Percentiles rank a stretch among this genome's conserved stretches.
phyloP scores from a whole-genome alignment of 2,888 invertebrate species.

The Drosophila seclusa region DNA sequence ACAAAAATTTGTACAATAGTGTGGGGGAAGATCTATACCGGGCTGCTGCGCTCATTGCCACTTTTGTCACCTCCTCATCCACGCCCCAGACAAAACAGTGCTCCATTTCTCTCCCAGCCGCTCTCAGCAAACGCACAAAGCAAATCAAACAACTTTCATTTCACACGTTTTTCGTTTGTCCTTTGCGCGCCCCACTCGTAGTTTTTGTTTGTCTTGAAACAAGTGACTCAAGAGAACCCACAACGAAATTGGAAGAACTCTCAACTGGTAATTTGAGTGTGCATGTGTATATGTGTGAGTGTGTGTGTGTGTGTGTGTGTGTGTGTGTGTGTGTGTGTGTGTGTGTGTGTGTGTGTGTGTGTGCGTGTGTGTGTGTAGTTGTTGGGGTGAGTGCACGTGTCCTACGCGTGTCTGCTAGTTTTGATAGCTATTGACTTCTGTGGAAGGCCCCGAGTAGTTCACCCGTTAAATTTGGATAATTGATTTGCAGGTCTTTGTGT shows the following conservation, averaged over 20 bases:
- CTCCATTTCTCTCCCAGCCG: not conserved
- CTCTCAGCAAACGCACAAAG: constrained; percentile 36
- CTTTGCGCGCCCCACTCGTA: constrained; percentile 20
- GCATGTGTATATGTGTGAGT: constrained; percentile 1
- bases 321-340: not conserved
- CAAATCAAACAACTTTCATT: constrained; percentile 76
- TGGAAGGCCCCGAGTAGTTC: constrained; percentile 45
- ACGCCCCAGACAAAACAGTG: constrained; percentile 3
- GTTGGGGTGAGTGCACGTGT: constrained; percentile 62
- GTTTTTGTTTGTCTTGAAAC: constrained; percentile 72
- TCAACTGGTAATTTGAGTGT: constrained; percentile 8
- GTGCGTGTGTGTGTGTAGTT: not conserved
- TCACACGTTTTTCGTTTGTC: constrained; percentile 75
- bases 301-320: not conserved
- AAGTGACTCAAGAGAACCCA: constrained; percentile 61
- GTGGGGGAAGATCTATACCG: constrained; percentile 22
- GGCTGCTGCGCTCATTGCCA: constrained; percentile 39
- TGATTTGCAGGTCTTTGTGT: constrained; percentile 47
- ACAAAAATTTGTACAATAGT: constrained; percentile 67
- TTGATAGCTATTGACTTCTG: constrained; percentile 70
- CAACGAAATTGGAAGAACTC: constrained; percentile 49
- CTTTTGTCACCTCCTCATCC: constrained; percentile 48
- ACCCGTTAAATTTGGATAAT: constrained; percentile 74
- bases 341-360: not conserved
- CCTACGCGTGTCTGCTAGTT: constrained; percentile 69